Evolutionary conservation across 2,888 invertebrate genomes (phyloP), one percentile per base, ranked within the genome.

Genomic region (Monochamus alternatus): DNA sequence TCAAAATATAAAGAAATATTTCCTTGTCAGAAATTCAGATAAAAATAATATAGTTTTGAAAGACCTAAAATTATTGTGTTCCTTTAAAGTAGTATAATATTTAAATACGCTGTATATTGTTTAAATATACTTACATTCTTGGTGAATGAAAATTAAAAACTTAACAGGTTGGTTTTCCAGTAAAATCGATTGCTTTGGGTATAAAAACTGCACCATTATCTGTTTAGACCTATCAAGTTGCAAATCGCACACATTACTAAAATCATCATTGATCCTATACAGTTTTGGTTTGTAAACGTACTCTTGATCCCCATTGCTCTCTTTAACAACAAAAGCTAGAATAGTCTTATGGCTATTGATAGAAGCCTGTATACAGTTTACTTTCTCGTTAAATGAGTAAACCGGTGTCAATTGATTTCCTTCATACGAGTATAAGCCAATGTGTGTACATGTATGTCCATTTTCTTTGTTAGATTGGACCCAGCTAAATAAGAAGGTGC

Each of bases 321-420:
- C 89, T 86, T 95, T 95, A 0, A 91, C 90, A 38, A 95, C 92
- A 87, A 93, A 95, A 3, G 93, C 93, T 60, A 81, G 51, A 64
- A 80, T 58, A 1, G 93, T 93, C 71, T 91, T 91, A 67, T 91
- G 91, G 78, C 91, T 91, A 85, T 96, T 96, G 4, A 96, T 91
- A 4, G 95, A 94, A 12, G 95, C 96, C 89, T 96, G 96, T 79
- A 95, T 93, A 69, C 95, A 91, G 85, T 95, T 95, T 3, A 93
- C 85, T 78, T 91, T 90, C 70, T 91, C 90, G 5, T 91, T 86
- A 86, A 95, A 94, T 32, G 91, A 91, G 84, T 94, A 91, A 9
- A 96, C 87, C 47, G 91, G 90, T 82, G 90, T 87, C 69, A 94
- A 87, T 5, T 89, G 88, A 86, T 94, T 93, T 30, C 91, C 90